These are phyloP conservation scores for Harmothoe impar DNA, from an alignment of 2,888 invertebrate genomes.

Conservation along the genomic window DNA sequence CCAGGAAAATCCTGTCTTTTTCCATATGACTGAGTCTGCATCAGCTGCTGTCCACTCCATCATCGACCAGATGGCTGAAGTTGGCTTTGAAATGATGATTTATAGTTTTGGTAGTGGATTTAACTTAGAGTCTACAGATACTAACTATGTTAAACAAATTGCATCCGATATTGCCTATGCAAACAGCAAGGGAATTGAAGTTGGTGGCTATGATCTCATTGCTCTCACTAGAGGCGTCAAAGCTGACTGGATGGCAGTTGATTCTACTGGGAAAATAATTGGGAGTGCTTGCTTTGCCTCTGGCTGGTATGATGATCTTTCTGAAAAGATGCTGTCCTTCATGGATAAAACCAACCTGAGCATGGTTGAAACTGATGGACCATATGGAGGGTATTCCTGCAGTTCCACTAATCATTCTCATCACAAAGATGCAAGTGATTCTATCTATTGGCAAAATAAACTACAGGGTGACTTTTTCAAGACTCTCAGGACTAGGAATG, in stretches of 20 bases:
- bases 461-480: conserved; percentile 65
- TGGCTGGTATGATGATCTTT: conserved; percentile 71
- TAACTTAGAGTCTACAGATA: conserved; percentile 69
- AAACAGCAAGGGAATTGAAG: conserved; percentile 70
- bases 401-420: conserved; percentile 68
- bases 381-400: conserved; percentile 70
- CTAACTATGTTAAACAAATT: conserved; percentile 67
- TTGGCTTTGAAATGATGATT: conserved; percentile 72
- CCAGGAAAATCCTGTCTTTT: conserved; percentile 71
- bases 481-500: conserved; percentile 33
- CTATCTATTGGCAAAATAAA: conserved; percentile 68
- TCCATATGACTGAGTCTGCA: conserved; percentile 68
- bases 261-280: conserved; percentile 54
- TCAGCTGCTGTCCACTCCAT: conserved; percentile 60
- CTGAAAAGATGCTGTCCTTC: conserved; percentile 65
- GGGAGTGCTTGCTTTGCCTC: conserved; percentile 71
- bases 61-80: conserved; percentile 71
- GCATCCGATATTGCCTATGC: conserved; percentile 68
- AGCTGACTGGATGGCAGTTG: conserved; percentile 68
- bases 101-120: conserved; percentile 72
- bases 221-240: conserved; percentile 65
- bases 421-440: conserved; percentile 68
- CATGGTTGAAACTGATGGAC: conserved; percentile 71
- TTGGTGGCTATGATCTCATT: conserved; percentile 72
- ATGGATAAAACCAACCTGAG: conserved; percentile 69